Conservation (phyloP, 2,113 vertebrate genomes). For the Rhea americana region DNA sequence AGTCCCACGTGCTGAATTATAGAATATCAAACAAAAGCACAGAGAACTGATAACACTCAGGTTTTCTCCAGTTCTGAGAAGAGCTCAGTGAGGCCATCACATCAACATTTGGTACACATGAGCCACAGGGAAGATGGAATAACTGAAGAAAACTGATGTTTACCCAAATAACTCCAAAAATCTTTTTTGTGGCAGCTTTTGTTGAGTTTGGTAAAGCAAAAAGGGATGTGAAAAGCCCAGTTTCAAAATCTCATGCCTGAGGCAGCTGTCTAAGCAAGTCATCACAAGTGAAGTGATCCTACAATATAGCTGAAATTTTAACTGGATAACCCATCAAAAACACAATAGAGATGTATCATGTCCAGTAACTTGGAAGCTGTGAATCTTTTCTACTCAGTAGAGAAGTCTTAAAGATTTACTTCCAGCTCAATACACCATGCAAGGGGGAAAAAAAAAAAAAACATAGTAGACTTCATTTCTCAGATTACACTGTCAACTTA, state of each 20-base stretch:
- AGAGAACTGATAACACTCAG: neutral
- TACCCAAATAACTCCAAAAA: neutral
- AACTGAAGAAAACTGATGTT: neutral
- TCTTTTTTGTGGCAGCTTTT: neutral
- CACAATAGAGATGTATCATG: neutral
- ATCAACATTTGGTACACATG: neutral
- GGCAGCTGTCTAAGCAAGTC: neutral
- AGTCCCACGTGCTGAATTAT: rapidly evolving
- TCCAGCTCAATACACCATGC: neutral
- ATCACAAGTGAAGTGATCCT: neutral
- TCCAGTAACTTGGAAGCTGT: neutral
- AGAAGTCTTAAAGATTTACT: neutral
- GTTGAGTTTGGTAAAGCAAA: neutral
- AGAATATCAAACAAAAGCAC: neutral
- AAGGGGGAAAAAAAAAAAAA: neutral
- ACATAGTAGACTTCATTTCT: neutral
- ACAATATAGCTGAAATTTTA: neutral
- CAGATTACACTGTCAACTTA: neutral
- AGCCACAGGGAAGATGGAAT: rapidly evolving
- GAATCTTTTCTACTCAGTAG: neutral
- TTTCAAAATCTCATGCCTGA: neutral
- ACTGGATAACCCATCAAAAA: neutral
- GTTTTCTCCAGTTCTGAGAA: neutral
- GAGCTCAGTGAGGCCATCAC: neutral
- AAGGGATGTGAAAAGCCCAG: neutral